These are phyloP conservation scores for Caenorhabditis sp. DNA, from an alignment of 2,888 invertebrate species.

Conservation along the genomic window DNA sequence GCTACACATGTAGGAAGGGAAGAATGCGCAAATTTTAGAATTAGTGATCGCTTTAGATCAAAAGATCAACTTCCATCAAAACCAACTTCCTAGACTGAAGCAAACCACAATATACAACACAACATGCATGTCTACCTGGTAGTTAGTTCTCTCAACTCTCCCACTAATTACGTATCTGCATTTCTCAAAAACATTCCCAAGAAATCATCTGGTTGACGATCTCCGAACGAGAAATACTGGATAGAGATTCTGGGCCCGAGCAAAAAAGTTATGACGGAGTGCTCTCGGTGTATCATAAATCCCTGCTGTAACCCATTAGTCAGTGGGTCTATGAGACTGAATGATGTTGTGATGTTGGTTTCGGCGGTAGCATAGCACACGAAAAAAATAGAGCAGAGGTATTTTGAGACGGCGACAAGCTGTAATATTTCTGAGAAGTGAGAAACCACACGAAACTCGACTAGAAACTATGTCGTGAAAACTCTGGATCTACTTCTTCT, in stretches of 20 bases:
- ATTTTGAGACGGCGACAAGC: background rate
- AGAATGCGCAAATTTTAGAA: background rate
- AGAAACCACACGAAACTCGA: no score
- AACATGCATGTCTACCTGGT: no score
- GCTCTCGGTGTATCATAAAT: conserved; percentile 1
- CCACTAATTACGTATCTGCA: background rate
- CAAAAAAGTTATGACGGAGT: conserved; percentile 6
- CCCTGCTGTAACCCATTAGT: conserved; percentile 41
- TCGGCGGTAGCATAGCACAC: no score
- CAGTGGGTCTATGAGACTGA: conserved; percentile 8
- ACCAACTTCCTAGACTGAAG: no score
- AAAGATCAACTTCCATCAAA: no score
- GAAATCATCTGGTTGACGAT: background rate
- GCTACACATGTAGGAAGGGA: no score
- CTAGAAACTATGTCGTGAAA: no score
- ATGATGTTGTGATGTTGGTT: conserved; percentile 19
- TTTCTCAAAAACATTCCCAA: background rate
- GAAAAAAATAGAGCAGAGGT: background rate
- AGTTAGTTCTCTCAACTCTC: no score
- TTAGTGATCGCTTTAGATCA: no score
- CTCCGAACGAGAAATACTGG: background rate
- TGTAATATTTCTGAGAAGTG: no score
- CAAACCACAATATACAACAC: no score
- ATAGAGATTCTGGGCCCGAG: background rate
- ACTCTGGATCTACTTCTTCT: no score